Evolutionary conservation across 2,888 invertebrate genomes (phyloP).

Genomic region (Scaptomyza parva): DNA sequence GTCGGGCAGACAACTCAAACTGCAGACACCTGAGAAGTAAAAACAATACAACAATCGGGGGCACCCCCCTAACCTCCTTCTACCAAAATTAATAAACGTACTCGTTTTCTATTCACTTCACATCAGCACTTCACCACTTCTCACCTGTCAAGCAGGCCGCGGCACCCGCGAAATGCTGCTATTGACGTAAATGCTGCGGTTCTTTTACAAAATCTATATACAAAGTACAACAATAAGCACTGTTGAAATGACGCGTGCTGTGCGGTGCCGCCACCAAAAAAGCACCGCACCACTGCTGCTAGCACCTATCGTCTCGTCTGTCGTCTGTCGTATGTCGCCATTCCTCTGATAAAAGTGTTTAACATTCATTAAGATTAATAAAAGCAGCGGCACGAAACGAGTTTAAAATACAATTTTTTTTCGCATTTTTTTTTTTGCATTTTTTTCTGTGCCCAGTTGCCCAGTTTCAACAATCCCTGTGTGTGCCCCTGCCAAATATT

Average conservation of each 20-base stretch:
- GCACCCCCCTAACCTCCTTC: not conserved
- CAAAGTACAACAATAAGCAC: slow-evolving; percentile 33
- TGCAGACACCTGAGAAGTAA: slow-evolving; percentile 6
- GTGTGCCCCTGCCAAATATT: slow-evolving; percentile 14
- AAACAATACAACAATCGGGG: not conserved
- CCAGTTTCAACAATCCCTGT: slow-evolving; percentile 1
- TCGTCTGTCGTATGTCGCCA: slow-evolving; percentile 34
- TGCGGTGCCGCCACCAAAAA: slow-evolving; percentile 39
- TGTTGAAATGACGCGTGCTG: slow-evolving; percentile 74
- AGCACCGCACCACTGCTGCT: slow-evolving; percentile 2
- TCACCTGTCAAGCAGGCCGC: slow-evolving; percentile 21
- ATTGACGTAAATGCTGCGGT: slow-evolving; percentile 67
- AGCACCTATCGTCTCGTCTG: slow-evolving; percentile 6
- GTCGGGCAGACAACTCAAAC: not conserved
- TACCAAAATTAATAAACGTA: slow-evolving; percentile 43
- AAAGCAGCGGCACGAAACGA: slow-evolving; percentile 65
- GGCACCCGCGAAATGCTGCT: slow-evolving; percentile 9
- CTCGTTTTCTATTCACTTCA: slow-evolving; percentile 12
- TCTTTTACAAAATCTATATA: slow-evolving; percentile 43
- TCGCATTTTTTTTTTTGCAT: not conserved
- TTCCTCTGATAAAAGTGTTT: slow-evolving; percentile 76
- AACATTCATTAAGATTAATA: slow-evolving; percentile 81
- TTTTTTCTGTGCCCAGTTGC: slow-evolving; percentile 10
- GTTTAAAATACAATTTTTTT: slow-evolving; percentile 65
- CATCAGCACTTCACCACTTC: too few species aligned